phyloP scores from a whole-genome alignment of 2,888 invertebrate genomes.

The Callimorpha dominula region DNA sequence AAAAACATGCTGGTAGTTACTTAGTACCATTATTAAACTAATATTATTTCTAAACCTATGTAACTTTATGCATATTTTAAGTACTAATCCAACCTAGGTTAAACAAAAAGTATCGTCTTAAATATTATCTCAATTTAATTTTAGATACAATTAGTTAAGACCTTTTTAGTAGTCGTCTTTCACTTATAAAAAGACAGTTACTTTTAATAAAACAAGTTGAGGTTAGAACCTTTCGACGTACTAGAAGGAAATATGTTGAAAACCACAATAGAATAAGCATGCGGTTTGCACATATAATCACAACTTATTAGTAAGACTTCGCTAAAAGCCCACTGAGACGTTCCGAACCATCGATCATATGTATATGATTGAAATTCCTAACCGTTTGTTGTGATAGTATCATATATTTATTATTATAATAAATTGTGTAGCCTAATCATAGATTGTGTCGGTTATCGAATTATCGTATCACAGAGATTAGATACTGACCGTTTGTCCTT shows the following conservation, averaged over 20 bases:
- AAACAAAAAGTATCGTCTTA: no score
- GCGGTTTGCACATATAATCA: constrained; percentile 5
- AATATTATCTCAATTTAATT: no score
- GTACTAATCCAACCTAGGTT: no score
- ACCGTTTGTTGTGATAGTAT: constrained; percentile 6
- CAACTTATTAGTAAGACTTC: constrained; percentile 23
- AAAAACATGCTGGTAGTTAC: no score
- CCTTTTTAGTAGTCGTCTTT: no score
- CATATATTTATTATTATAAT: constrained; percentile 7
- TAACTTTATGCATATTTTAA: no score
- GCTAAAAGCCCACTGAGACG: constrained; percentile 30
- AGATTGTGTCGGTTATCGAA: neutral
- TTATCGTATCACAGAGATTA: neutral
- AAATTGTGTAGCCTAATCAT: neutral
- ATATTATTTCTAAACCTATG: no score
- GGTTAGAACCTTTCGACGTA: neutral
- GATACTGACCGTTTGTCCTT: neutral
- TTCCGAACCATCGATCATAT: neutral
- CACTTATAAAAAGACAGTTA: neutral
- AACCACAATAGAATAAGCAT: constrained; percentile 6
- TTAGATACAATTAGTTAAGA: no score
- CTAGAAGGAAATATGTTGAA: neutral
- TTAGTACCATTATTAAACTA: no score
- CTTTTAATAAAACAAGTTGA: neutral
- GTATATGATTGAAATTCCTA: no score